Conservation (phyloP, 2,113 vertebrate genomes). For the Dicentrarchus labrax region DNA sequence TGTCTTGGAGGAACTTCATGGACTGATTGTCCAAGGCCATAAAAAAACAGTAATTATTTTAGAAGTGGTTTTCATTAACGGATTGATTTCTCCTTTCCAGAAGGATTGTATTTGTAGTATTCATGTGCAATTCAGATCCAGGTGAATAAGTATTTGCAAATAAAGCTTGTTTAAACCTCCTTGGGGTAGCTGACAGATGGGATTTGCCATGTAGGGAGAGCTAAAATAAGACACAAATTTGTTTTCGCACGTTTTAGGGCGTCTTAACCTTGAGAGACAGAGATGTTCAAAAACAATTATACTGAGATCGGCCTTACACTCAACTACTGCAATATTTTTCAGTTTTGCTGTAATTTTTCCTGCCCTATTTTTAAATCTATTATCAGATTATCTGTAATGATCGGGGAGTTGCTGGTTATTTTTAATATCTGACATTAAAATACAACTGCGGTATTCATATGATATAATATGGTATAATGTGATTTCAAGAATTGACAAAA, state of each 20-base stretch:
- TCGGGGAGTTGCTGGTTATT: not conserved
- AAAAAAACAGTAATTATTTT: not conserved
- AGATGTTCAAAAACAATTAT: not conserved
- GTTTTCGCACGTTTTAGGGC: not conserved
- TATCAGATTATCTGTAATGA: not conserved
- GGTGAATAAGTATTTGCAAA: conserved; percentile 1
- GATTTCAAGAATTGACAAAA: not conserved
- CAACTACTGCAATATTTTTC: not conserved
- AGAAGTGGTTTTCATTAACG: not conserved
- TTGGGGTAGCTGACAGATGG: conserved; percentile 14
- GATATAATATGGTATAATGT: not conserved
- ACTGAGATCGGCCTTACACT: not conserved
- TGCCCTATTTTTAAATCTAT: not conserved
- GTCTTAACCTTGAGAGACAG: not conserved
- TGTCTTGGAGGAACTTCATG: not conserved
- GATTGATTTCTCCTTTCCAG: not conserved
- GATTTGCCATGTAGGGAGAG: conserved; percentile 10
- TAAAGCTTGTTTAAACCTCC: not conserved
- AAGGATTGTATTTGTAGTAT: not conserved
- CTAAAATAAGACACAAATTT: not conserved
- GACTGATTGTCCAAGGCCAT: not conserved
- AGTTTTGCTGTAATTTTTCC: not conserved
- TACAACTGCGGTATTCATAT: not conserved
- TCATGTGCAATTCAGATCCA: not conserved
- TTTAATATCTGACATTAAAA: not conserved